These are phyloP conservation scores for Semicossyphus pulcher DNA, from an alignment of 2,113 vertebrate species.

Conservation along the genomic window DNA sequence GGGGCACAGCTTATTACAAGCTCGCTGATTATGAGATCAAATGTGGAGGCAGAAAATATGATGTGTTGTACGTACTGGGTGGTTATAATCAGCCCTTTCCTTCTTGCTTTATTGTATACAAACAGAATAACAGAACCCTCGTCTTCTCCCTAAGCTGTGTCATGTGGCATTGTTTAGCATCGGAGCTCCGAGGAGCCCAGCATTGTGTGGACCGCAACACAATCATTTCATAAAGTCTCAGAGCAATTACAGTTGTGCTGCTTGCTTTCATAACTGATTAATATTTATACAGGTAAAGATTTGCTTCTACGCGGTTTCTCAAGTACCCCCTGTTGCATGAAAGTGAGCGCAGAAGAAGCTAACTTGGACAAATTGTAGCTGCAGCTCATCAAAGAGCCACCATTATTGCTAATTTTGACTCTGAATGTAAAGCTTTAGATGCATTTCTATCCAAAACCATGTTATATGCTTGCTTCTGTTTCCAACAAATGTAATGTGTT, in stretches of 20 bases:
- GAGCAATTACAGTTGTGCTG: slow-evolving; percentile 64
- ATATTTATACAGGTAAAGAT: slow-evolving; percentile 63
- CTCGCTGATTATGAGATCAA: slow-evolving; percentile 67
- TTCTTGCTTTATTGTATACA: slow-evolving; percentile 60
- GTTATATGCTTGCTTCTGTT: slow-evolving; percentile 12
- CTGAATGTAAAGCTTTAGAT: slow-evolving; percentile 20
- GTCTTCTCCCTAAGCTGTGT: slow-evolving; percentile 69
- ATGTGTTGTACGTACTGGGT: slow-evolving; percentile 35
- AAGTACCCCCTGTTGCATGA: slow-evolving; percentile 5
- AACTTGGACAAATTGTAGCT: slow-evolving; percentile 4
- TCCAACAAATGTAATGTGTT: slow-evolving; percentile 6
- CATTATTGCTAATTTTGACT: slow-evolving; percentile 21
- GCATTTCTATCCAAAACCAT: slow-evolving; percentile 2
- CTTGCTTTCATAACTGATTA: slow-evolving; percentile 63
- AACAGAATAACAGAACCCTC: slow-evolving; percentile 67
- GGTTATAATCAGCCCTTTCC: slow-evolving; percentile 43
- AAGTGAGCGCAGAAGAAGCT: neutral
- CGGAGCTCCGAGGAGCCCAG: slow-evolving; percentile 69
- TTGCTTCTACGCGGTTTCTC: slow-evolving; percentile 20
- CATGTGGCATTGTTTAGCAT: slow-evolving; percentile 75
- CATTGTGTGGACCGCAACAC: slow-evolving; percentile 65
- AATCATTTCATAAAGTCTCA: slow-evolving; percentile 72
- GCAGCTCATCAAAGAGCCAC: slow-evolving; percentile 6
- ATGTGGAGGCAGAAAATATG: slow-evolving; percentile 46
- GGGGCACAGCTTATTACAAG: slow-evolving; percentile 64